Percentiles rank a stretch among this genome's conserved stretches.
Evolutionary conservation across 2,113 vertebrate genomes (phyloP).

Genomic region (Rhinichthys klamathensis): DNA sequence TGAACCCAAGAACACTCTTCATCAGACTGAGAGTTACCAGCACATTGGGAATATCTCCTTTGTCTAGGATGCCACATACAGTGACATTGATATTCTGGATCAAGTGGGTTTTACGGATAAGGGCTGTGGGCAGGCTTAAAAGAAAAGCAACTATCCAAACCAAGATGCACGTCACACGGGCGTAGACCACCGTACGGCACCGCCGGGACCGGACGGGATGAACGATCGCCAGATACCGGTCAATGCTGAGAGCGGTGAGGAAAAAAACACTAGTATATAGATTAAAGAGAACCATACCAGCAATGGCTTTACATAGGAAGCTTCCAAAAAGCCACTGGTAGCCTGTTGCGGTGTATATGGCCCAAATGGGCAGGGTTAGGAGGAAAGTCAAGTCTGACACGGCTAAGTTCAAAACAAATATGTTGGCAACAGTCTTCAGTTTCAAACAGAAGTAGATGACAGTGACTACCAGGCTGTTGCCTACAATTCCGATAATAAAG

Average conservation of each 20-base stretch:
- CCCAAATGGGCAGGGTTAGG: conserved; percentile 94
- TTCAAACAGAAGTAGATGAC: conserved; percentile 96
- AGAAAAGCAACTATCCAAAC: conserved; percentile 88
- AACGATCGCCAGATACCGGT: conserved; percentile 93
- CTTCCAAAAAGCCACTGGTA: conserved; percentile 93
- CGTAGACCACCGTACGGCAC: conserved; percentile 83
- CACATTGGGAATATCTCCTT: conserved; percentile 56
- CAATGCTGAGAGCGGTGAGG: conserved; percentile 91
- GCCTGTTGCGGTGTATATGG: conserved; percentile 84
- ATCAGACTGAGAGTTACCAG: conserved; percentile 82
- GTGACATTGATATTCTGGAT: conserved; percentile 81
- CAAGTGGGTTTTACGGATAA: conserved; percentile 81
- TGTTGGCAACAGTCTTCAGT: conserved; percentile 91
- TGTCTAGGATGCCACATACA: conserved; percentile 82
- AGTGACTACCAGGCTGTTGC: conserved; percentile 92
- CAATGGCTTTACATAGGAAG: conserved; percentile 88
- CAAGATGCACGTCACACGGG: conserved; percentile 82
- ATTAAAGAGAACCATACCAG: conserved; percentile 86
- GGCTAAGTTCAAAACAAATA: conserved; percentile 92
- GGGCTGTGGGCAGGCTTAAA: conserved; percentile 84
- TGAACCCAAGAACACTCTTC: conserved; percentile 89
- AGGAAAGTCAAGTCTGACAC: conserved; percentile 92
- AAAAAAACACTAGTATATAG: conserved; percentile 94
- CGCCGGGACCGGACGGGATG: conserved; percentile 88
- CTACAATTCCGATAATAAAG: conserved; percentile 75